phyloP scores from a whole-genome alignment of 1,140 invertebrate species.

The Lucilia sericata region DNA sequence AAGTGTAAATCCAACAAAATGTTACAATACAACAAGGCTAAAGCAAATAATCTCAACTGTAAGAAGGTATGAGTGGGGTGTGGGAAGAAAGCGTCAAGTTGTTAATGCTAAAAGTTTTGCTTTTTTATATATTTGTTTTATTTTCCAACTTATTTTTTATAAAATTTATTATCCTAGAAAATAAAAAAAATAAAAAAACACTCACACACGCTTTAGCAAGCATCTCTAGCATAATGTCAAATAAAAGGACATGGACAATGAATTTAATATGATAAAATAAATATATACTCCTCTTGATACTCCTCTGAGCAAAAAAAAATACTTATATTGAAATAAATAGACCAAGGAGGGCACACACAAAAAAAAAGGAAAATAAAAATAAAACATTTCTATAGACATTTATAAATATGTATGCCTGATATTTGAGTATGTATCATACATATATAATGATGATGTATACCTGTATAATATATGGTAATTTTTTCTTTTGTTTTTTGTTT shows the following conservation, averaged over 20 bases:
- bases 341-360: background rate
- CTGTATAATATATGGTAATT: conserved; percentile 4
- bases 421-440: background rate
- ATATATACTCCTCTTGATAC: background rate
- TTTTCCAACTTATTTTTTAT: background rate
- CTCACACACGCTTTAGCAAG: background rate
- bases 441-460: conserved; percentile 17
- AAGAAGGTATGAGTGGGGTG: no score
- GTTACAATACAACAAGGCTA: no score
- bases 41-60: no score
- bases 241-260: conserved; percentile 11
- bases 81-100: background rate
- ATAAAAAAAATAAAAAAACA: no score
- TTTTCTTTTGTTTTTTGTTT: background rate
- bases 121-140: background rate
- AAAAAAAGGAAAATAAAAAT: no score
- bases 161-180: conserved; percentile 7
- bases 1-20: no score
- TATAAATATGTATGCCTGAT: no score
- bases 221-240: background rate
- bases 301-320: no score
- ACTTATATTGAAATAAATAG: background rate
- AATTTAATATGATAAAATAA: conserved; percentile 18
- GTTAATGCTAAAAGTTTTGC: conserved; percentile 13
- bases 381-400: no score